Base-by-base conservation (phyloP, 2,113 vertebrate species). In the Bos javanicus region DNA sequence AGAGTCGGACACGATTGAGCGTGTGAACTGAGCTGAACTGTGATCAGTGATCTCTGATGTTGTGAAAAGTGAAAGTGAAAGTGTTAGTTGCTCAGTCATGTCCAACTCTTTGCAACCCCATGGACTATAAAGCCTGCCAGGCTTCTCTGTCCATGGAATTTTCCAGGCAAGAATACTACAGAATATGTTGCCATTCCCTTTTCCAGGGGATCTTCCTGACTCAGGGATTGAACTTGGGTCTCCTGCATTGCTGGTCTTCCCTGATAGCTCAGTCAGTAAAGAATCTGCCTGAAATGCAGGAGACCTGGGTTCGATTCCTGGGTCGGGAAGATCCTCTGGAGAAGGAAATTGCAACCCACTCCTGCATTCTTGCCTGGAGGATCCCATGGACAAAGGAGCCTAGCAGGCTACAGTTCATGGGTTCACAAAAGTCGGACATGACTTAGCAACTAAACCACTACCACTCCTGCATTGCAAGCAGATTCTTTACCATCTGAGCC, bases 1-100 rank as follows among this genome's bases (percentile, higher is more conserved):
- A 43, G 71, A 43, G 12, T 43, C 0, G 0, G 71, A 74, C 36
- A 74, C 0, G 11, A 76, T 11, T 76, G 21, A 76, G 23, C 0
- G 0, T 43, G 36, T 74, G n/a, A 74, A 36, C n/a, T 67, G 64
- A 30, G 39, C 67, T 39, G 36, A 74, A 67, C 4, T 67, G 33
- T 71, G 64, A 71, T 71, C 17, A 11, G n/a, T 71, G 9, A 71
- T 39, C 67, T 71, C 10, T 71, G 67, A 21, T 36, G 19, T 71
- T 23, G n/a, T 12, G 67, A 71, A 36, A n/a, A 36, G 19, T 71
- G n/a, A 71, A 71, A 36, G 17, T 71, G 64, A 71, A 71, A 39
- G 67, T 36, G n/a, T 71, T 71, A 36, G n/a, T 71, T 21, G 19
- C 19, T 71, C 67, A 36, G n/a, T 71, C 67, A 23, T 39, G 36